Evolutionary conservation across 2,888 invertebrate species (phyloP).

Genomic region (Lysandra coridon): DNA sequence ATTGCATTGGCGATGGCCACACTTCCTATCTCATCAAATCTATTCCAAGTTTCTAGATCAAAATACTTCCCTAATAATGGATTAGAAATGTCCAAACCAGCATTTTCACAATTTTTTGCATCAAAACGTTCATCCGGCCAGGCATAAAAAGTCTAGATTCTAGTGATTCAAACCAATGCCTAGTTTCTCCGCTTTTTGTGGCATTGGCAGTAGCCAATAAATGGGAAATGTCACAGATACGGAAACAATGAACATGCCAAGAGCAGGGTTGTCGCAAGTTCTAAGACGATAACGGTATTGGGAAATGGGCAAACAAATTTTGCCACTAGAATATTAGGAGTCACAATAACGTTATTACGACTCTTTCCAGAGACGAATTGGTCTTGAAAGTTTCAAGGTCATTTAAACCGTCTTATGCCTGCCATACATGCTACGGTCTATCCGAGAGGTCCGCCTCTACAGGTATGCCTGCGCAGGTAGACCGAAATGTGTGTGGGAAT

Average conservation of each 20-base stretch:
- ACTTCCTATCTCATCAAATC: neutral
- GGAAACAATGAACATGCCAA: slow-evolving; percentile 3
- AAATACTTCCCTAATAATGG: neutral
- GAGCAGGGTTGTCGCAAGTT: neutral
- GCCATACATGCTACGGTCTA: no score
- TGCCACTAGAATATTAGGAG: no score
- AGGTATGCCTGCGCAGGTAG: no score
- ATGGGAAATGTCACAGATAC: slow-evolving; percentile 14
- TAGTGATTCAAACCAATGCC: neutral
- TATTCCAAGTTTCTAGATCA: neutral
- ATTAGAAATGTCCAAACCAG: neutral
- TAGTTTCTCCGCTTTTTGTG: slow-evolving; percentile 19
- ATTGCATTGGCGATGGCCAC: neutral
- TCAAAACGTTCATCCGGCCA: neutral
- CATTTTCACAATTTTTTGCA: neutral
- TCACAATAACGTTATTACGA: no score
- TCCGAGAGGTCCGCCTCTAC: no score
- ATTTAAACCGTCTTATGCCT: no score
- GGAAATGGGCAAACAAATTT: no score
- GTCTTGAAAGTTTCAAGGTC: no score
- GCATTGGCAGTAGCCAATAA: neutral
- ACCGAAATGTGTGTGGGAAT: no score
- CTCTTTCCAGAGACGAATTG: no score
- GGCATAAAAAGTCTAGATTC: slow-evolving; percentile 3
- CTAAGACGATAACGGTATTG: neutral